Evolutionary conservation across 2,113 vertebrate genomes (phyloP).

Genomic region (Thalassarche chlororhynchos): DNA sequence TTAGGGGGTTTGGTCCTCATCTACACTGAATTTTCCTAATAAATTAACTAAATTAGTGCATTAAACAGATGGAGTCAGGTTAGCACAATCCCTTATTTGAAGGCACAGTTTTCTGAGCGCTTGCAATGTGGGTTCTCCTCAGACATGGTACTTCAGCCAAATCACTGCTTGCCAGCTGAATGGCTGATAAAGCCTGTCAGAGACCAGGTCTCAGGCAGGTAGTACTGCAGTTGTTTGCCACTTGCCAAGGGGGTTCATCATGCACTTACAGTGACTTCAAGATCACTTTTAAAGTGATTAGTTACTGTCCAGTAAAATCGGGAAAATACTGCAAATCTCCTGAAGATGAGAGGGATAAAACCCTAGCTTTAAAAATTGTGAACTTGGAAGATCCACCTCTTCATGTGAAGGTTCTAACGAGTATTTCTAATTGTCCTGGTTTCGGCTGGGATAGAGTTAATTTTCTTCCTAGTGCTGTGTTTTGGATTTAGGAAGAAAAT

Average conservation of each 20-base stretch:
- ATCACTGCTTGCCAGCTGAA: background rate
- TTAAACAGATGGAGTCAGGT: background rate
- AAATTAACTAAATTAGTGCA: background rate
- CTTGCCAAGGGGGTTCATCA: accelerated
- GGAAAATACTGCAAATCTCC: background rate
- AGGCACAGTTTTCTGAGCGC: background rate
- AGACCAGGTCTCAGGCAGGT: background rate
- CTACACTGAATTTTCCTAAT: background rate
- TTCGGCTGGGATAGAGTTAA: too few relatives aligned
- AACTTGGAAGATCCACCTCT: background rate
- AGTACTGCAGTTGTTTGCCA: background rate
- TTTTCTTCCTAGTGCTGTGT: too few relatives aligned
- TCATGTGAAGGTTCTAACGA: background rate
- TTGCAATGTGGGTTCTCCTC: background rate
- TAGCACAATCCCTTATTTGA: background rate
- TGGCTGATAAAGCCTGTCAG: background rate
- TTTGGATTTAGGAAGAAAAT: too few relatives aligned
- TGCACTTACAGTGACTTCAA: background rate
- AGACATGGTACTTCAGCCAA: background rate
- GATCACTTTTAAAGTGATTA: background rate
- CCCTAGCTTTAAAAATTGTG: background rate
- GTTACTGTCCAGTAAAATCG: background rate
- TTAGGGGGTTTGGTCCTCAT: background rate
- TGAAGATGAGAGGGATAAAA: background rate
- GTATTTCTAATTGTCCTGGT: background rate